Conservation (phyloP, 1,140 invertebrate species). For the Tetramorium parvispinum region DNA sequence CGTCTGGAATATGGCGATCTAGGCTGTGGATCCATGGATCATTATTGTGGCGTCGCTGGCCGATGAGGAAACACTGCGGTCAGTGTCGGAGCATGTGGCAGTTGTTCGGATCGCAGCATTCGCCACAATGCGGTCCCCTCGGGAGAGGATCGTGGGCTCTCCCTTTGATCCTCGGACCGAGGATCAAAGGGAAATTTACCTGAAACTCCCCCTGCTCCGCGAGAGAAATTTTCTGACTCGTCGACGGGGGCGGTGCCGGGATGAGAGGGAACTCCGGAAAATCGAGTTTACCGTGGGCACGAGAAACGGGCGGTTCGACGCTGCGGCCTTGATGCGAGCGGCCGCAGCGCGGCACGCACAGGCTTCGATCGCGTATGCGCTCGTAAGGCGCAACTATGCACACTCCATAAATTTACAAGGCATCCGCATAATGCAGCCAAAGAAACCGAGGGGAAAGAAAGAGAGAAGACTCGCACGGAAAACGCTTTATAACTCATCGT, state of each 20-base stretch:
- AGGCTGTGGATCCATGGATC: constrained; percentile 51
- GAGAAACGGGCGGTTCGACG: constrained; percentile 1
- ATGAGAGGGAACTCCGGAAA: not conserved
- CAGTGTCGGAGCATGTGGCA: not conserved
- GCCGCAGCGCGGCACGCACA: constrained; percentile 1
- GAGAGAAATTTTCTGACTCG: not conserved
- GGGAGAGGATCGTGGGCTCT: no score
- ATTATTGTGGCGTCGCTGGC: constrained; percentile 53
- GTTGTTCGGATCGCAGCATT: not conserved
- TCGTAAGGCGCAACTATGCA: constrained; percentile 49
- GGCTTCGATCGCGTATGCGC: constrained; percentile 37
- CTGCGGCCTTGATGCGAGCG: constrained; percentile 48
- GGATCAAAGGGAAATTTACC: not conserved
- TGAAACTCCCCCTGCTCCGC: not conserved
- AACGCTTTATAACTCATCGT: constrained; percentile 6
- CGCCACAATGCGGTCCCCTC: no score
- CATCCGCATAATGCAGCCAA: constrained; percentile 40
- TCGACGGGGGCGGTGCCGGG: not conserved
- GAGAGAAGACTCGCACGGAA: not conserved
- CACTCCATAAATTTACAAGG: constrained; percentile 51
- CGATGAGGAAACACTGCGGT: constrained; percentile 50
- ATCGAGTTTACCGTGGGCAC: not conserved
- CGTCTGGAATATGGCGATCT: constrained; percentile 50
- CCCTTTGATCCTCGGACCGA: not conserved
- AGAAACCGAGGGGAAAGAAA: not conserved